These are phyloP conservation scores for Polydrusus tereticollis DNA, from an alignment of 2,888 invertebrate genomes.

Conservation along the genomic window DNA sequence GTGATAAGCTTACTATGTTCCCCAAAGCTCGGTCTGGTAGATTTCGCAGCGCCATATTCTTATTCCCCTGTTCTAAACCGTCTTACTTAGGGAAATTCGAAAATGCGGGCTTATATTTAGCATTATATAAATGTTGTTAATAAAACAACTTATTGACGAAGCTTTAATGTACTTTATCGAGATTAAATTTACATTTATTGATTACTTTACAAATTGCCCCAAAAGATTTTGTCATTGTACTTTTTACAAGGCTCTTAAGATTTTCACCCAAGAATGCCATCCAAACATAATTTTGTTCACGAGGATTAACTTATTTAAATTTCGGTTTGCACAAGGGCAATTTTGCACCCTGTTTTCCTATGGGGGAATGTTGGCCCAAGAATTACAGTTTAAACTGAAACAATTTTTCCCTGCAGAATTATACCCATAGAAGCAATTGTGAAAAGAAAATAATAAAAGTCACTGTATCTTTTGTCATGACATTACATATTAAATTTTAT, in stretches of 20 bases:
- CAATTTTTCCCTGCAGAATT: not conserved
- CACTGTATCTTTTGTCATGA: no score
- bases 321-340: not conserved
- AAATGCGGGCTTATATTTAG: no score
- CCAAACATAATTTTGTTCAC: not conserved
- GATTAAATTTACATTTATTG: not conserved
- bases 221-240: not conserved
- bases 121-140: no score
- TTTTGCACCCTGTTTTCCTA: not conserved
- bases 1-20: no score
- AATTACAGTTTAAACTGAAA: not conserved
- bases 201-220: not conserved
- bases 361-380: not conserved
- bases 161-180: not conserved
- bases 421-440: no score
- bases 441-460: no score
- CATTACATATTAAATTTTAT: no score
- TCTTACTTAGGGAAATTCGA: no score
- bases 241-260: not conserved
- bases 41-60: no score
- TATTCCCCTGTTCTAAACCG: no score
- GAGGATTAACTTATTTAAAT: constrained; percentile 8
- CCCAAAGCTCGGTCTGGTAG: no score
- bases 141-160: not conserved
- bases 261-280: not conserved